Conservation (phyloP, 2,888 invertebrate species). For the Teinopalpus imperialis region DNA sequence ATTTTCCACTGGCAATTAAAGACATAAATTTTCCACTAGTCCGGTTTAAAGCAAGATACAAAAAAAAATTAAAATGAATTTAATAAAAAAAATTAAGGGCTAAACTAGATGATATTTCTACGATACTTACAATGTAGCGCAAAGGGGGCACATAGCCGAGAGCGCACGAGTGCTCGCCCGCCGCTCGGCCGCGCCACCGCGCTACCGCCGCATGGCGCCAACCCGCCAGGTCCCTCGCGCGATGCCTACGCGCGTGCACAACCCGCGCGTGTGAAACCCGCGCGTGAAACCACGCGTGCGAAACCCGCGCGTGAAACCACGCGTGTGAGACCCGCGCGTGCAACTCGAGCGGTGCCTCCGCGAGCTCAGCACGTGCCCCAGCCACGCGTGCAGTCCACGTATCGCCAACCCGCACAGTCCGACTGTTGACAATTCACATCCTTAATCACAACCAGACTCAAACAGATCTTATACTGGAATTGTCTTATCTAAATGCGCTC, state of each 20-base stretch:
- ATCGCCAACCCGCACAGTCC: slow-evolving; percentile 67
- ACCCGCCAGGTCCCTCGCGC: slow-evolving; percentile 46
- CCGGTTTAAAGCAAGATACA: too few relatives aligned
- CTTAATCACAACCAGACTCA: slow-evolving; percentile 34
- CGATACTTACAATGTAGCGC: slow-evolving; percentile 79
- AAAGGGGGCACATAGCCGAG: slow-evolving; percentile 81
- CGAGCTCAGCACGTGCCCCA: slow-evolving; percentile 30
- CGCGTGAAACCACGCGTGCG: slow-evolving; percentile 38
- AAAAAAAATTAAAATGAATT: neutral
- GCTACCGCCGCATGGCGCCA: slow-evolving; percentile 56
- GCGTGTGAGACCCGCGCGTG: slow-evolving; percentile 37
- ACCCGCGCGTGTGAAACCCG: slow-evolving; percentile 35
- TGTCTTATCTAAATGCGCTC: slow-evolving; percentile 13
- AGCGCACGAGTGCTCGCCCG: slow-evolving; percentile 70
- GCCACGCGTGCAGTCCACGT: slow-evolving; percentile 58
- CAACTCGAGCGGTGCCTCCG: slow-evolving; percentile 36
- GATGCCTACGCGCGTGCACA: slow-evolving; percentile 39
- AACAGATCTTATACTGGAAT: too few relatives aligned
- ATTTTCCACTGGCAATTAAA: too few relatives aligned
- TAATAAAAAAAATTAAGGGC: slow-evolving; percentile 15
- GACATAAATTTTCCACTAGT: too few relatives aligned
- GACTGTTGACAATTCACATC: slow-evolving; percentile 70
- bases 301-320: slow-evolving; percentile 37
- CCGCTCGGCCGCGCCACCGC: slow-evolving; percentile 72
- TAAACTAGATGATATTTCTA: too few relatives aligned